These are phyloP conservation scores for Chrysomallon squamiferum DNA, from an alignment of 1,140 invertebrate species.

Conservation along the genomic window DNA sequence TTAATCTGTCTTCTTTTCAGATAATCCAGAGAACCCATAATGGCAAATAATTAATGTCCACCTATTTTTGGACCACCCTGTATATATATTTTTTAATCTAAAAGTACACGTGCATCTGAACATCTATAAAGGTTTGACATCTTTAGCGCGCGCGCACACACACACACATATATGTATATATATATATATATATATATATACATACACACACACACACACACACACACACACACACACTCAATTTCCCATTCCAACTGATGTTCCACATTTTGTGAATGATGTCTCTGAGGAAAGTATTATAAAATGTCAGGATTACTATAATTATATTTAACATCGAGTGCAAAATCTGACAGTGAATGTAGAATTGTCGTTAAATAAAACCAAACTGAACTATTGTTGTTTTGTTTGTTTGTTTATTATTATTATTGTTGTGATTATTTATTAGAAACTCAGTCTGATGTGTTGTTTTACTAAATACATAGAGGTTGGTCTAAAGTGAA, in stretches of 20 bases:
- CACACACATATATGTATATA: constrained; percentile 1
- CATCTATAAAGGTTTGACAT: background rate
- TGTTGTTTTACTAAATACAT: too few relatives aligned
- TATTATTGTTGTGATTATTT: too few relatives aligned
- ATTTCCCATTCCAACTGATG: background rate
- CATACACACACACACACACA: background rate
- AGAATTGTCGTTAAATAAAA: background rate
- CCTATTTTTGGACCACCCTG: background rate
- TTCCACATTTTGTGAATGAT: background rate
- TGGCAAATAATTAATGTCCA: too few relatives aligned
- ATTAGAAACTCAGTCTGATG: too few relatives aligned
- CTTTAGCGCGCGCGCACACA: too few relatives aligned
- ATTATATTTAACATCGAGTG: background rate
- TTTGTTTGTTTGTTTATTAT: too few relatives aligned
- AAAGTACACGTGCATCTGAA: background rate
- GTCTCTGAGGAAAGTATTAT: background rate
- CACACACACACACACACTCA: background rate
- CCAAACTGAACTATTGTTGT: background rate
- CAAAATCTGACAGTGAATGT: background rate
- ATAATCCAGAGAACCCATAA: too few relatives aligned
- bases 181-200: background rate
- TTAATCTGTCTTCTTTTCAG: too few relatives aligned
- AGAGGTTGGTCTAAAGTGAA: too few relatives aligned
- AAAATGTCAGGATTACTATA: background rate
- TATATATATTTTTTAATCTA: background rate